These are phyloP conservation scores for Troglohyphantes excavatus DNA, from an alignment of 2,888 invertebrate genomes.

Conservation along the genomic window DNA sequence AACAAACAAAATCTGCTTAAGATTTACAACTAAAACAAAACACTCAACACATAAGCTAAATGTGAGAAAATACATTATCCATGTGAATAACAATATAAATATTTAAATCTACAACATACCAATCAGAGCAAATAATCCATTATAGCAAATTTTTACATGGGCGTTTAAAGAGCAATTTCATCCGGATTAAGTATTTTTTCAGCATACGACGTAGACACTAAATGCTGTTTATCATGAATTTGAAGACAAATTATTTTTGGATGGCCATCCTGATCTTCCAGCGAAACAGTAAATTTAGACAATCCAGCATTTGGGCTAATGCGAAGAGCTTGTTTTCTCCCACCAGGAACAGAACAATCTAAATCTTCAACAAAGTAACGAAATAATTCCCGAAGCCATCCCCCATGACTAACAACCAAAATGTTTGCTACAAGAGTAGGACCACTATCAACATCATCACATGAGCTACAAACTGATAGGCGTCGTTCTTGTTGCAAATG, in stretches of 20 bases:
- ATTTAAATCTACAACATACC: constrained; percentile 9
- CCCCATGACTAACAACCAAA: constrained; percentile 82
- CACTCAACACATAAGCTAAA: neutral
- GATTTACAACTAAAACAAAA: neutral
- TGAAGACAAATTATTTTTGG: constrained; percentile 82
- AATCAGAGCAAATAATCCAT: constrained; percentile 4
- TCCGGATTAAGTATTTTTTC: constrained; percentile 52
- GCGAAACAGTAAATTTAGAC: constrained; percentile 82
- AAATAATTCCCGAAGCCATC: constrained; percentile 82
- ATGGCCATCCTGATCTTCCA: constrained; percentile 80
- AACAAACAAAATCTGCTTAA: neutral
- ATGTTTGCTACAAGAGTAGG: constrained; percentile 81
- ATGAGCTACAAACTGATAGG: constrained; percentile 79
- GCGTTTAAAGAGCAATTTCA: constrained; percentile 59
- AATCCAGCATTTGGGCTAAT: constrained; percentile 83
- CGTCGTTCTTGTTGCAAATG: constrained; percentile 80
- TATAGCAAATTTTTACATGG: neutral
- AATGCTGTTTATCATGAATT: constrained; percentile 82
- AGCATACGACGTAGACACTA: constrained; percentile 48
- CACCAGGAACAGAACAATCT: constrained; percentile 81
- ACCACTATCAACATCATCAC: constrained; percentile 79
- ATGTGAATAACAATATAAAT: constrained; percentile 1
- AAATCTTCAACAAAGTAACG: constrained; percentile 82
- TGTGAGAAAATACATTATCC: constrained; percentile 2
- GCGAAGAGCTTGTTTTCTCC: constrained; percentile 81